phyloP scores from a whole-genome alignment of 2,888 invertebrate species.

The Schizaphis graminum region DNA sequence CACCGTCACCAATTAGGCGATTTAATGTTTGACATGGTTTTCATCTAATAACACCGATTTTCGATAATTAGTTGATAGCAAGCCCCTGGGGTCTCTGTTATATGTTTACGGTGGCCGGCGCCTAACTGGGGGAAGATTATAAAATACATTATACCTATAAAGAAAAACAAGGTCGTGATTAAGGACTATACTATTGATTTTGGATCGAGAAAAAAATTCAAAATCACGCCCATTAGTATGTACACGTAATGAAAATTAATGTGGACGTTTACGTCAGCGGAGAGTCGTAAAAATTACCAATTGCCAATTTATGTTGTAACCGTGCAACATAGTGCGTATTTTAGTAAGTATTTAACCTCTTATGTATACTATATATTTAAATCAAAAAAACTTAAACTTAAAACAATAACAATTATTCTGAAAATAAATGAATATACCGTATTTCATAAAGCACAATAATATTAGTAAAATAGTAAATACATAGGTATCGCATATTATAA shows the following conservation, averaged over 20 bases:
- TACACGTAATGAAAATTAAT: neutral
- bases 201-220: neutral
- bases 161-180: neutral
- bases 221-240: neutral
- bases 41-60: constrained; percentile 1
- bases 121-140: neutral
- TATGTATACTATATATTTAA: too few relatives aligned
- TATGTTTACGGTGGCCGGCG: neutral
- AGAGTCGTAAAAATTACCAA: neutral
- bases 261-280: neutral
- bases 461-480: too few relatives aligned
- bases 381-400: too few relatives aligned
- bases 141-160: neutral
- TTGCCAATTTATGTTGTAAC: neutral
- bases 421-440: too few relatives aligned
- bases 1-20: neutral
- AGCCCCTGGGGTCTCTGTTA: neutral
- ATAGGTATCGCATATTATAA: too few relatives aligned
- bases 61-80: neutral
- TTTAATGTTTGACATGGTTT: neutral
- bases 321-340: neutral
- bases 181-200: neutral
- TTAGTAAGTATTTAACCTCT: neutral
- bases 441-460: too few relatives aligned
- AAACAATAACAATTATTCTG: too few relatives aligned